These are phyloP conservation scores for Antedon mediterranea DNA, from an alignment of 53 echinoderm and acorn worm species.

Conservation along the genomic window DNA sequence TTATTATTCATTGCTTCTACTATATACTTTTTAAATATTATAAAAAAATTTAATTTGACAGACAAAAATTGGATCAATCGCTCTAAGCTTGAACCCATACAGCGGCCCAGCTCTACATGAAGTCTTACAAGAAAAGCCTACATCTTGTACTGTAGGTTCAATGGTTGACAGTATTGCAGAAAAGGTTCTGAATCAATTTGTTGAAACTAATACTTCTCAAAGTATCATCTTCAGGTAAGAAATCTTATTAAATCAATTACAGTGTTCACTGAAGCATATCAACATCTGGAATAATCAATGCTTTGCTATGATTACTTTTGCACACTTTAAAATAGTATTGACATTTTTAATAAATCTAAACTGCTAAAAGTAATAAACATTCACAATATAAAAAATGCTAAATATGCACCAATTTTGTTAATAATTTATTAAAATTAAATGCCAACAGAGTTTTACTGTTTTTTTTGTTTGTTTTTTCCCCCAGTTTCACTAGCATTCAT, in stretches of 20 bases:
- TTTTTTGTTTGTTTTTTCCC: slow-evolving; percentile 1
- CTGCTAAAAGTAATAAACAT: no score
- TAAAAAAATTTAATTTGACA: slow-evolving; percentile 10
- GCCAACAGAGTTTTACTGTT: not conserved
- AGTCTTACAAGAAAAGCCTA: slow-evolving; percentile 35
- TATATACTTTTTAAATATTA: not conserved
- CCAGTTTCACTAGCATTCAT: not conserved
- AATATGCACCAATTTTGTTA: no score
- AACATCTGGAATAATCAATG: no score
- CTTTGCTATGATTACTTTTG: no score
- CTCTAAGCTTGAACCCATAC: slow-evolving; percentile 66
- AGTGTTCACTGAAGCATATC: no score
- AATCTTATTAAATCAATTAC: no score
- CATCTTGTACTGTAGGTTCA: slow-evolving; percentile 38
- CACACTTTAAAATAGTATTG: no score
- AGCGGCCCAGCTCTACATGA: slow-evolving; percentile 64
- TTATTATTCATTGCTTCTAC: no score
- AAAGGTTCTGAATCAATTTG: slow-evolving; percentile 42
- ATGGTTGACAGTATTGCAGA: slow-evolving; percentile 48
- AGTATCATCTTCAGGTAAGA: slow-evolving; percentile 69
- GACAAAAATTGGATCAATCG: slow-evolving; percentile 77
- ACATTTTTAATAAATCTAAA: no score
- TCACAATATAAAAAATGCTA: no score
- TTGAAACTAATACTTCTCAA: slow-evolving; percentile 72
- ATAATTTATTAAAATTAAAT: no score